Base-by-base conservation (phyloP, 2,797 vertebrate species). In the Chrosomus eos region DNA sequence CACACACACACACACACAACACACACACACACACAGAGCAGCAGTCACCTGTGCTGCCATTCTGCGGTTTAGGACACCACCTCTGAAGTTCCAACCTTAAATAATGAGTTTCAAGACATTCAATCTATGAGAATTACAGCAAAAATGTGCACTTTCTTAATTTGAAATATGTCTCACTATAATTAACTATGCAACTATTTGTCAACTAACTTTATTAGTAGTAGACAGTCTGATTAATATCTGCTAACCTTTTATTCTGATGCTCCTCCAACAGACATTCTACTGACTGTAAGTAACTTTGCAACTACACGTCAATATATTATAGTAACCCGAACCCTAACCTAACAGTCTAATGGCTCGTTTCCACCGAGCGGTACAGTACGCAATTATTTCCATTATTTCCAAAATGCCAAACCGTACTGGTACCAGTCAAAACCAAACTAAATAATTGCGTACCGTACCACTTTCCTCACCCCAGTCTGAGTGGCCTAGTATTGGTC, bases 21-120 rank as follows among this genome's bases (percentile, higher is more conserved):
- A 43, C 40, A 43, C 40, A 11, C 40, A 55, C 81, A 71, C 80
- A 81, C 70, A 91, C 89, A 91, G 87, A 80, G 92, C 90, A 91
- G 87, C 91, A 93, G 91, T 93, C 94, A 96, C 95, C 95, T 96
- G 94, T 93, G 93, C 85, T 93, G 95, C 94, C 95, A 96, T 96
- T 83, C 91, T 94, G 89, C 93, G 91, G 88, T 93, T 95, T 93
- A 89, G 93, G 91, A 92, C 91, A 92, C 93, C 92, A 93, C 93
- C 88, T 93, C 92, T 93, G 71, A 51, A 36, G 51, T 62, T 8
- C 72, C 31, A 28, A 74, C 70, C 68, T 85, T 86, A 60, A 76
- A 67, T 53, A 74, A 68, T 31, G 73, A 80, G 80, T 43, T 66
- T 66, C 26, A n/a, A 68, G 16, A 45, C 58, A 68, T 62, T 40